Conservation (phyloP, 2,113 vertebrate species). For the Opisthocomus hoazin region DNA sequence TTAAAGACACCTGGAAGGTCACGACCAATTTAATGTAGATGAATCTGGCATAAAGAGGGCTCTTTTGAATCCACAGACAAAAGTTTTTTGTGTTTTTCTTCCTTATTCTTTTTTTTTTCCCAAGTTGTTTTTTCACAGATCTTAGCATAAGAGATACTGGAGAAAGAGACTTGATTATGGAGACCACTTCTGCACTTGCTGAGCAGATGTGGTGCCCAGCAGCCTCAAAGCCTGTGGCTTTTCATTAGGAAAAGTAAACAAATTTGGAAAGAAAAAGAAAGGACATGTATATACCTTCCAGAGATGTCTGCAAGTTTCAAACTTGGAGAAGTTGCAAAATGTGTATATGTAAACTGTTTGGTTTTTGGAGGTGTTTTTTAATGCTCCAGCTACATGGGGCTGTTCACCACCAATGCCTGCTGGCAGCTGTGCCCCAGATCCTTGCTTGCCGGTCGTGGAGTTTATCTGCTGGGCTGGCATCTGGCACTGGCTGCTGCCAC, state of each 20-base stretch:
- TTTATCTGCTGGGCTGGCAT: background rate
- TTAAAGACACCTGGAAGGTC: conserved; percentile 91
- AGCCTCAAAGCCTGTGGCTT: background rate
- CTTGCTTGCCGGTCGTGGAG: background rate
- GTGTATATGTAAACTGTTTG: background rate
- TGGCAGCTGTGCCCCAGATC: background rate
- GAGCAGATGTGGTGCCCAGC: conserved; percentile 16
- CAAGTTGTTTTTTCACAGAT: background rate
- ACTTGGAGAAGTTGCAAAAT: background rate
- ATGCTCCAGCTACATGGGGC: background rate
- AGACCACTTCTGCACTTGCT: background rate
- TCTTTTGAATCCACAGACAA: conserved; percentile 64
- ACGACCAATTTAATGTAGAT: conserved; percentile 78
- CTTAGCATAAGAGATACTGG: background rate
- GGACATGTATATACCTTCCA: background rate
- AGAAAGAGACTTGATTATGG: background rate
- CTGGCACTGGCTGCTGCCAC: background rate
- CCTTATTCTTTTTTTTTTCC: background rate
- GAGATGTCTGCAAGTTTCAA: background rate
- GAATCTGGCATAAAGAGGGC: conserved; percentile 64
- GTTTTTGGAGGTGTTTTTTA: background rate
- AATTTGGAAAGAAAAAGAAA: background rate
- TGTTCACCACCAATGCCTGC: accelerated
- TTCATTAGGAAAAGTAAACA: background rate
- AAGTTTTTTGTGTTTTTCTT: conserved; percentile 9